A percentile compares a stretch with the other conserved stretches of the same genome.
These are phyloP conservation scores for Leucosticte australis DNA, from an alignment of 2,113 vertebrate species.

Conservation along the genomic window DNA sequence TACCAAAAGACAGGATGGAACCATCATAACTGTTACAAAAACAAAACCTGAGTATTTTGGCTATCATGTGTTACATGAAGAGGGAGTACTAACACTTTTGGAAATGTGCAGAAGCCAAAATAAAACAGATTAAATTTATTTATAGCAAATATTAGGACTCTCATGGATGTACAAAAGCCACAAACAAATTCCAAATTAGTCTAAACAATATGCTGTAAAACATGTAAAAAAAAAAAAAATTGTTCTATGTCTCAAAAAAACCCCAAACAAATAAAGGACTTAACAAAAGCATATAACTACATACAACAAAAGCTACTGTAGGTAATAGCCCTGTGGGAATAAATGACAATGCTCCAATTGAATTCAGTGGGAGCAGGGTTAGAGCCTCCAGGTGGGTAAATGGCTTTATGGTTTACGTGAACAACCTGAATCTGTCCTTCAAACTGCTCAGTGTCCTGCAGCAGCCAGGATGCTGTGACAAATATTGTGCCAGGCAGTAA, in stretches of 20 bases:
- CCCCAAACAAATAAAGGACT: neutral
- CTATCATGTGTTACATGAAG: neutral
- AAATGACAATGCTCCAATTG: neutral
- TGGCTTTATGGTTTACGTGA: neutral
- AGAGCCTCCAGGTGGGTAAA: neutral
- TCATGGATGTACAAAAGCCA: neutral
- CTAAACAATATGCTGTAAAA: neutral
- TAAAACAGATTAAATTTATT: slow-evolving; percentile 3
- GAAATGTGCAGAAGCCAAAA: slow-evolving; percentile 9
- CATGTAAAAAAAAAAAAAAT: neutral
- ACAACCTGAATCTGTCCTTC: neutral
- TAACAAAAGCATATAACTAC: neutral
- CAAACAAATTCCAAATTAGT: slow-evolving; percentile 20
- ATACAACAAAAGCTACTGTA: neutral
- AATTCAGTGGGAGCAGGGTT: neutral
- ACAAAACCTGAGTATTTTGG: neutral
- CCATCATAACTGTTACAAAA: neutral
- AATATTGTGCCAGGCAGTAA: neutral
- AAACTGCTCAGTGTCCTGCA: neutral
- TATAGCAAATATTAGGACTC: slow-evolving; percentile 19
- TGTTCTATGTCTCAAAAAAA: neutral
- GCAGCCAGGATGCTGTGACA: neutral
- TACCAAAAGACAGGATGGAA: neutral
- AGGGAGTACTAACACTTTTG: neutral
- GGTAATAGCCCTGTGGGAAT: neutral